Conservation (phyloP, 2,888 invertebrate species). For the Rhingia rostrata region DNA sequence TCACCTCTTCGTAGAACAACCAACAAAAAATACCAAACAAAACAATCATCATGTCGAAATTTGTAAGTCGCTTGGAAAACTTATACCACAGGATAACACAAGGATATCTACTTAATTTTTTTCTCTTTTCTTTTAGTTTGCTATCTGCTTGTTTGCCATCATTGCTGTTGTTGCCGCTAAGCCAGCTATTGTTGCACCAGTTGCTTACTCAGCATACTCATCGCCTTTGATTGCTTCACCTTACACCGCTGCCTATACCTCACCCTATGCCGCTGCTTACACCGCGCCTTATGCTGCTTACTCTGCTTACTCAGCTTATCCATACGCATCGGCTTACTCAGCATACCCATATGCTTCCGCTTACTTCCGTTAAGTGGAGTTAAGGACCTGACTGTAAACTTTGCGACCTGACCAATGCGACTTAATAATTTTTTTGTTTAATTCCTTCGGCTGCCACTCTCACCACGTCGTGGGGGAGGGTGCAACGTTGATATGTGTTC, state of each 20-base stretch:
- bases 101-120: constrained; percentile 3
- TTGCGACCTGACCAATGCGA: constrained; percentile 60
- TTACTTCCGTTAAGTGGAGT: constrained; percentile 78
- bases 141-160: constrained; percentile 82
- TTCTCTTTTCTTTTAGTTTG: constrained; percentile 76
- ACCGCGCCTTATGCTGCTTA: constrained; percentile 76
- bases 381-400: constrained; percentile 11
- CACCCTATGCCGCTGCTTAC: constrained; percentile 78
- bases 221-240: constrained; percentile 78
- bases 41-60: constrained; percentile 71
- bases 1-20: constrained; percentile 62
- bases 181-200: constrained; percentile 79
- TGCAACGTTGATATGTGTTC: constrained; percentile 30
- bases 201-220: constrained; percentile 80
- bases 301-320: constrained; percentile 79
- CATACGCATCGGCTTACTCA: constrained; percentile 79
- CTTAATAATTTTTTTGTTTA: background rate
- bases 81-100: background rate
- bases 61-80: constrained; percentile 51
- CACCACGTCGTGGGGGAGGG: constrained; percentile 11
- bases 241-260: constrained; percentile 65
- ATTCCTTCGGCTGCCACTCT: constrained; percentile 17
- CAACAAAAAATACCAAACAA: constrained; percentile 25
- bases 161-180: constrained; percentile 82
- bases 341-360: constrained; percentile 80